phyloP scores from a whole-genome alignment of 2,797 vertebrate species.

The Chaunax sp. region DNA sequence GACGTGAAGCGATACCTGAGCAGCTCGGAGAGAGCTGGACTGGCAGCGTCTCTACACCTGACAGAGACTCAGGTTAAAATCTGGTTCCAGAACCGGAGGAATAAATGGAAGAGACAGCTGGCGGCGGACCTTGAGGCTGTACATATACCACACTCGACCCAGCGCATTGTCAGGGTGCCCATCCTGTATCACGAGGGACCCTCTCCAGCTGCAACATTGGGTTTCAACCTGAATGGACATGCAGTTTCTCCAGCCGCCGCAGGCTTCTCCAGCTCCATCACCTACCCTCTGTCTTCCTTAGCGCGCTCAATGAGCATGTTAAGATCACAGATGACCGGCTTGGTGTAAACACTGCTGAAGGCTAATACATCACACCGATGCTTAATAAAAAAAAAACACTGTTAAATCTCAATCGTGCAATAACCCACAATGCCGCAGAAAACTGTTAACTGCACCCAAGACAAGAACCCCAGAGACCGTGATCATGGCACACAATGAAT shows the following conservation, averaged over 20 bases:
- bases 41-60: slow-evolving; percentile 85
- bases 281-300: slow-evolving; percentile 88
- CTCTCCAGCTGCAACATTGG: slow-evolving; percentile 77
- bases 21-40: slow-evolving; percentile 85
- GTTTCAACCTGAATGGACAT: slow-evolving; percentile 84
- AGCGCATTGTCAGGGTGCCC: slow-evolving; percentile 92
- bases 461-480: slow-evolving; percentile 30
- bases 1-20: slow-evolving; percentile 91
- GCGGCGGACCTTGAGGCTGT: slow-evolving; percentile 88
- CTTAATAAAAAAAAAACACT: slow-evolving; percentile 20
- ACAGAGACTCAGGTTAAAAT: slow-evolving; percentile 93
- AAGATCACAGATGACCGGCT: slow-evolving; percentile 91
- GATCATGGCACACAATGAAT: slow-evolving; percentile 31
- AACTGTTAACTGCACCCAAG: slow-evolving; percentile 64
- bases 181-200: slow-evolving; percentile 92
- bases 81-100: slow-evolving; percentile 92
- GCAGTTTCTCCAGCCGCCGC: slow-evolving; percentile 78
- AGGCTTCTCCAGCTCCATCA: slow-evolving; percentile 83
- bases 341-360: slow-evolving; percentile 81
- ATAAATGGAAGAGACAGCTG: slow-evolving; percentile 94
- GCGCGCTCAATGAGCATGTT: slow-evolving; percentile 89
- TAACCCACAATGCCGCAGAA: slow-evolving; percentile 59
- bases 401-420: slow-evolving; percentile 68
- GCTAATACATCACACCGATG: slow-evolving; percentile 1
- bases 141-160: slow-evolving; percentile 84